phyloP scores from a whole-genome alignment of 2,888 invertebrate species.

The Acronicta alni region DNA sequence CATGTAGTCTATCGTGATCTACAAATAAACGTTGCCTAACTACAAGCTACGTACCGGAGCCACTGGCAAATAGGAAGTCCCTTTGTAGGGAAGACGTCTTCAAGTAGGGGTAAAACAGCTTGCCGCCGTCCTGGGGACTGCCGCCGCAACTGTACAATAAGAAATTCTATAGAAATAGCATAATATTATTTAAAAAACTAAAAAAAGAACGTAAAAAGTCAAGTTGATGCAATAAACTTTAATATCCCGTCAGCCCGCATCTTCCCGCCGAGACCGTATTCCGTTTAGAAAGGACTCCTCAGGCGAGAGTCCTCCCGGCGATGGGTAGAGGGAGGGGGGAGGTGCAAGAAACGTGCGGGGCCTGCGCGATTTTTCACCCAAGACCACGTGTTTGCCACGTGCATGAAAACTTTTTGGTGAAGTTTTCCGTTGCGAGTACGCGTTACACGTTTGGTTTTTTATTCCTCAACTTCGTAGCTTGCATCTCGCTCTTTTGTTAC shows the following conservation, averaged over 20 bases:
- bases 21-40: slow-evolving; percentile 55
- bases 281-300: slow-evolving; percentile 72
- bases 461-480: slow-evolving; percentile 28
- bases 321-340: slow-evolving; percentile 59
- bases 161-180: slow-evolving; percentile 46
- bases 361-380: slow-evolving; percentile 85
- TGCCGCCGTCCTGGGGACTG: slow-evolving; percentile 79
- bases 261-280: slow-evolving; percentile 63
- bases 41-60: slow-evolving; percentile 83
- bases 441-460: slow-evolving; percentile 54
- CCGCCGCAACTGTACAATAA: slow-evolving; percentile 73
- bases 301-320: slow-evolving; percentile 48
- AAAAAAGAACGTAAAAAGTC: slow-evolving; percentile 49
- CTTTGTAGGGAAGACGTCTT: slow-evolving; percentile 90
- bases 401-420: slow-evolving; percentile 79
- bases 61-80: slow-evolving; percentile 89
- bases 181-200: slow-evolving; percentile 28
- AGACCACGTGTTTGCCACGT: slow-evolving; percentile 87
- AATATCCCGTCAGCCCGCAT: slow-evolving; percentile 57
- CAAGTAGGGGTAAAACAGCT: slow-evolving; percentile 90
- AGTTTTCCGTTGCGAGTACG: slow-evolving; percentile 70
- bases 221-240: slow-evolving; percentile 40
- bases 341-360: slow-evolving; percentile 73
- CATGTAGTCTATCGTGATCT: slow-evolving; percentile 48
- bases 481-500: slow-evolving; percentile 44